phyloP scores from a whole-genome alignment of 1,140 invertebrate genomes.

The Formica exsecta region DNA sequence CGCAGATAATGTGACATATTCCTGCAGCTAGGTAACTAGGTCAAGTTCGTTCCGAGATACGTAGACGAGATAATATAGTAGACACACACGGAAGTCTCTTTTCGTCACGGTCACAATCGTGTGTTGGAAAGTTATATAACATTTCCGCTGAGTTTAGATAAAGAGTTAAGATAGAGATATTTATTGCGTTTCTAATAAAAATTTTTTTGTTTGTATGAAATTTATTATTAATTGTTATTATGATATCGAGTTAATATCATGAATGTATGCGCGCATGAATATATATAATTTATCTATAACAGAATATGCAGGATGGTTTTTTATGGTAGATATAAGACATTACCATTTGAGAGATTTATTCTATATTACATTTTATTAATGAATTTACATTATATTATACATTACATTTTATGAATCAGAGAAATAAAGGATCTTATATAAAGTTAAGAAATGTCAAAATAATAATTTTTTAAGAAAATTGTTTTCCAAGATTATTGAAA shows the following conservation, averaged over 20 bases:
- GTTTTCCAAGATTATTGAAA: not conserved
- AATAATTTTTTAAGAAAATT: not conserved
- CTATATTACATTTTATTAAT: no score
- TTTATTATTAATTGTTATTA: not conserved
- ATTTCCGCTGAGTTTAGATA: not conserved
- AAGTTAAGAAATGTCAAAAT: not conserved
- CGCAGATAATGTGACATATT: constrained; percentile 63
- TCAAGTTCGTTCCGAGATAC: constrained; percentile 62
- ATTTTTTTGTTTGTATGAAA: not conserved
- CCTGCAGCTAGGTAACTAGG: constrained; percentile 58
- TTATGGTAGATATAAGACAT: not conserved
- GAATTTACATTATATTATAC: no score
- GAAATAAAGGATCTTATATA: not conserved
- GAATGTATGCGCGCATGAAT: not conserved
- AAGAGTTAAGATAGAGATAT: not conserved
- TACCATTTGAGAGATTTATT: not conserved
- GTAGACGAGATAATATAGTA: not conserved
- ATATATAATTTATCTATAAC: not conserved
- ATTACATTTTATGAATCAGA: no score
- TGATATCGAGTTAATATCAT: no score
- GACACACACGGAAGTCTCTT: constrained; percentile 32
- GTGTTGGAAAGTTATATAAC: not conserved
- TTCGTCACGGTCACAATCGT: not conserved
- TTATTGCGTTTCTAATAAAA: not conserved
- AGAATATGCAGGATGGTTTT: not conserved